Conservation (phyloP, 2,888 invertebrate species). For the Taenaris catops region DNA sequence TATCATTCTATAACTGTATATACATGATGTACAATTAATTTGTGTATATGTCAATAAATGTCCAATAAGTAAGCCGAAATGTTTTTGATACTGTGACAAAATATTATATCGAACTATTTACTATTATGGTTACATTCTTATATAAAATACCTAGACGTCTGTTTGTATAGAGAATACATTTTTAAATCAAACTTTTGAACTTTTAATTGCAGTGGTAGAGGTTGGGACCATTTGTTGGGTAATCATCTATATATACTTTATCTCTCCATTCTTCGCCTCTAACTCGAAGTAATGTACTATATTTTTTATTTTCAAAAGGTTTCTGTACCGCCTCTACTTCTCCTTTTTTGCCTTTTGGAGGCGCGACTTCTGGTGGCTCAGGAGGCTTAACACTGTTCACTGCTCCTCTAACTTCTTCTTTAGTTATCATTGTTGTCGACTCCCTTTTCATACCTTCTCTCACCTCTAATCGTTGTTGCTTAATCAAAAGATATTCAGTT, state of each 20-base stretch:
- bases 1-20: too few species aligned
- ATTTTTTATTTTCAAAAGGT: conserved; percentile 51
- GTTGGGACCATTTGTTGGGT: conserved; percentile 74
- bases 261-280: conserved; percentile 79
- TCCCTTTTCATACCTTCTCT: conserved; percentile 55
- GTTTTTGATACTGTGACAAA: too few species aligned
- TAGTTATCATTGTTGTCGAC: conserved; percentile 55
- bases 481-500: conserved; percentile 59
- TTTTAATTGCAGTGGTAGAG: too few species aligned
- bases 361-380: conserved; percentile 28
- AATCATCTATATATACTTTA: conserved; percentile 73
- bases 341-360: conserved; percentile 40
- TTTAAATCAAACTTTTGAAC: too few species aligned
- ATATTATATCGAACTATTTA: too few species aligned
- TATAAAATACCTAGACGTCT: too few species aligned
- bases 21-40: too few species aligned
- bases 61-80: too few species aligned
- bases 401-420: conserved; percentile 49
- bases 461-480: conserved; percentile 53
- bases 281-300: conserved; percentile 64
- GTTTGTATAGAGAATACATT: too few species aligned
- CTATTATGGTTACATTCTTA: too few species aligned
- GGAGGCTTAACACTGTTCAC: conserved; percentile 37
- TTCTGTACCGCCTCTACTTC: conserved; percentile 26
- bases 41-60: too few species aligned